phyloP scores from a whole-genome alignment of 2,888 invertebrate genomes.

The Amitus sp. region DNA sequence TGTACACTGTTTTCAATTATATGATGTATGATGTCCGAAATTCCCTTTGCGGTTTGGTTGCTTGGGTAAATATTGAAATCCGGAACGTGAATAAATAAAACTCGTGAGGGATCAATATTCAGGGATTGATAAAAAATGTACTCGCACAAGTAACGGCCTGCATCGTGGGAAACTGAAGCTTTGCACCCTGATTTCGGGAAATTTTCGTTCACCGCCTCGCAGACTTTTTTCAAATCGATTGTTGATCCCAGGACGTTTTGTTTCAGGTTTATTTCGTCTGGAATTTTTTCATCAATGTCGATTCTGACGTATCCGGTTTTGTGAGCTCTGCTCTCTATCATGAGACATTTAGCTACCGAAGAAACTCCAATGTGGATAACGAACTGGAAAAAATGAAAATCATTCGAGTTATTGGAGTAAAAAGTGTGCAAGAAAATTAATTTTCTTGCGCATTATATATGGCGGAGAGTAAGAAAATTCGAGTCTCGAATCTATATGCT shows the following conservation, averaged over 20 bases:
- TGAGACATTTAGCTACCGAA: constrained; percentile 70
- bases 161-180: constrained; percentile 71
- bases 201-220: constrained; percentile 68
- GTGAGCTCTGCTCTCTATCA: constrained; percentile 77
- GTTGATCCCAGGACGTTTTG: constrained; percentile 68
- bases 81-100: constrained; percentile 85
- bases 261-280: constrained; percentile 67
- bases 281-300: constrained; percentile 67
- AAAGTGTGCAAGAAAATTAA: too few relatives aligned
- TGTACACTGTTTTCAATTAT: constrained; percentile 74
- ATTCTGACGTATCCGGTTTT: constrained; percentile 69
- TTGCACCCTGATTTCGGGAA: constrained; percentile 54
- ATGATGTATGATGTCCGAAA: constrained; percentile 64
- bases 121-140: constrained; percentile 84
- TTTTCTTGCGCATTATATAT: constrained; percentile 6
- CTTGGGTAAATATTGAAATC: constrained; percentile 72
- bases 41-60: constrained; percentile 70
- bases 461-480: too few relatives aligned
- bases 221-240: constrained; percentile 69
- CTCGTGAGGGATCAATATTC: constrained; percentile 70
- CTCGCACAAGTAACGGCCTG: constrained; percentile 84
- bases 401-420: too few relatives aligned
- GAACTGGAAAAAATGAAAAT: constrained; percentile 69
- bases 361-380: constrained; percentile 86
- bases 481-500: too few relatives aligned